A percentile compares a stretch with the other conserved stretches of the same genome.
Evolutionary conservation across 2,888 invertebrate genomes (phyloP).

Genomic region (Dendrolimus houi): DNA sequence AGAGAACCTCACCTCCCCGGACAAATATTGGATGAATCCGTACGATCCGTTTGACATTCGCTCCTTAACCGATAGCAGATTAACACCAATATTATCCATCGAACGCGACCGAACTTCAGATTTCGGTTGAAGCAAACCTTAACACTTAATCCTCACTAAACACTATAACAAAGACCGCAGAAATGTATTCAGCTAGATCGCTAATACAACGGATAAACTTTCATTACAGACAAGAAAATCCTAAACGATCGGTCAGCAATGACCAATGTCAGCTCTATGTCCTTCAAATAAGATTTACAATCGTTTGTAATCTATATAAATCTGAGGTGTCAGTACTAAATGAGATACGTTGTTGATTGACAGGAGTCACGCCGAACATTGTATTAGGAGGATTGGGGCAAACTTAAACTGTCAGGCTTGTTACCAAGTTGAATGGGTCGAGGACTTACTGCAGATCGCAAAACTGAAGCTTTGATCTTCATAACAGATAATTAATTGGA

Average conservation of each 20-base stretch:
- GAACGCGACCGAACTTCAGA: conserved; percentile 47
- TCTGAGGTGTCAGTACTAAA: conserved; percentile 32
- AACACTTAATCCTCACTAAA: conserved; percentile 57
- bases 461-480: conserved; percentile 62
- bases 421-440: conserved; percentile 49
- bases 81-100: conserved; percentile 54
- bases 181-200: conserved; percentile 60
- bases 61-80: conserved; percentile 54
- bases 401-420: conserved; percentile 62
- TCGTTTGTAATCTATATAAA: conserved; percentile 18
- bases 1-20: too few species aligned
- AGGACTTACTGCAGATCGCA: conserved; percentile 48
- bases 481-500: conserved; percentile 65
- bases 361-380: conserved; percentile 51
- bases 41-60: conserved; percentile 54
- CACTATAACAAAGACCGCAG: conserved; percentile 58
- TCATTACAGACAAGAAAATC: conserved; percentile 24
- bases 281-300: conserved; percentile 18
- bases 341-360: conserved; percentile 49
- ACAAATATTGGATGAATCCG: too few species aligned
- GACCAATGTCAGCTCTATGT: conserved; percentile 20
- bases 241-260: conserved; percentile 16
- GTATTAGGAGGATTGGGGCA: conserved; percentile 41
- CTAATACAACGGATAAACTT: conserved; percentile 57
- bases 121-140: conserved; percentile 33